Conservation (phyloP, 2,888 invertebrate genomes). For the Tryphoninae sp. region DNA sequence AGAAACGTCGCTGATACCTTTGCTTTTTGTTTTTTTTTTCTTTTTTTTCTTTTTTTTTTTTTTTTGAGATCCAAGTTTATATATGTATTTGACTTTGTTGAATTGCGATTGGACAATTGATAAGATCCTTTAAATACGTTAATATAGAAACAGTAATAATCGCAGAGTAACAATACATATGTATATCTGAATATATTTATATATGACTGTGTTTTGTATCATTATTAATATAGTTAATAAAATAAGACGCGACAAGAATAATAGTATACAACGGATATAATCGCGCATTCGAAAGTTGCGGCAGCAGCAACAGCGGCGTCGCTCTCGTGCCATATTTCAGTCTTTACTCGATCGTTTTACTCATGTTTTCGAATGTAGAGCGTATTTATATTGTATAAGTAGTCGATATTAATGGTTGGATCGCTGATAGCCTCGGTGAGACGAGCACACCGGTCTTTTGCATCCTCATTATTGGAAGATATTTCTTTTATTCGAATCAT, state of each 20-base stretch:
- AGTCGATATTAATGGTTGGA: neutral
- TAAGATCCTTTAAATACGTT: slow-evolving; percentile 74
- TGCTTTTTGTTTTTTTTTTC: slow-evolving; percentile 34
- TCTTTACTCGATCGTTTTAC: slow-evolving; percentile 66
- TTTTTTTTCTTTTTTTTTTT: slow-evolving; percentile 41
- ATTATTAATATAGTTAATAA: slow-evolving; percentile 64
- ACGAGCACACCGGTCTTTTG: no score
- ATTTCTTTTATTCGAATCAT: neutral
- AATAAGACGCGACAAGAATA: slow-evolving; percentile 70
- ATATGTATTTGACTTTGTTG: slow-evolving; percentile 68
- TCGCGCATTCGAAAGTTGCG: slow-evolving; percentile 74
- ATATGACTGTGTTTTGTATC: slow-evolving; percentile 57
- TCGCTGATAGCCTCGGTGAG: neutral
- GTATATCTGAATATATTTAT: slow-evolving; percentile 65
- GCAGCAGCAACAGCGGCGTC: slow-evolving; percentile 16
- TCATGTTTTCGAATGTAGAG: slow-evolving; percentile 41
- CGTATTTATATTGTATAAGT: slow-evolving; percentile 5
- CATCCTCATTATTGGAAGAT: no score
- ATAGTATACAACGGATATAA: slow-evolving; percentile 70
- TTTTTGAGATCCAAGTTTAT: slow-evolving; percentile 74
- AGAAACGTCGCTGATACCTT: neutral
- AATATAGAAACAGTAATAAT: slow-evolving; percentile 77
- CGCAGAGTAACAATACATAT: slow-evolving; percentile 73
- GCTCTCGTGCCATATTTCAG: slow-evolving; percentile 68
- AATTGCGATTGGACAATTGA: slow-evolving; percentile 77